These are phyloP conservation scores for Acomys russatus DNA, from an alignment of 2,797 vertebrate species.

Conservation along the genomic window DNA sequence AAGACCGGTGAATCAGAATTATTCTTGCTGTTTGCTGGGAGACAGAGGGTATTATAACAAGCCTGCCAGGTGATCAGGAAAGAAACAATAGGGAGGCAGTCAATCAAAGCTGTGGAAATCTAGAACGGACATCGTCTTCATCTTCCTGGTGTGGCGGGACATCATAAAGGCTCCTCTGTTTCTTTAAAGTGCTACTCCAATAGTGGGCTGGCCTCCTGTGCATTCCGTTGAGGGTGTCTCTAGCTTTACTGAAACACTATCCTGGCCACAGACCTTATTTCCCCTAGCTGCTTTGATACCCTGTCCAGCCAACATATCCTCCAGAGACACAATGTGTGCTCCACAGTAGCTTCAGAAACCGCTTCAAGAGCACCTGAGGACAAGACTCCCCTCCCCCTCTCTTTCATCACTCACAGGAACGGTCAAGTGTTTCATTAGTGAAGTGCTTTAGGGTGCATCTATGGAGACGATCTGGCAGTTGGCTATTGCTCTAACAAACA, in stretches of 20 bases:
- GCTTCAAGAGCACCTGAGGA: conserved; percentile 87
- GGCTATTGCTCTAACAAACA: conserved; percentile 74
- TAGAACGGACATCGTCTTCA: conserved; percentile 43
- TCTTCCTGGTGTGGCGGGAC: not conserved
- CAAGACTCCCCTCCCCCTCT: conserved; percentile 78
- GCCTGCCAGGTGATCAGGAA: not conserved
- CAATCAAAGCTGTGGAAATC: conserved; percentile 74
- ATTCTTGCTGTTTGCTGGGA: not conserved
- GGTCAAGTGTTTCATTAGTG: conserved; percentile 86
- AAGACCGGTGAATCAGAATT: conserved; percentile 33
- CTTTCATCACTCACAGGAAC: conserved; percentile 69
- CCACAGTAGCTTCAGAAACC: conserved; percentile 74
- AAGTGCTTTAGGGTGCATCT: conserved; percentile 85
- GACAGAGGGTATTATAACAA: not conserved
- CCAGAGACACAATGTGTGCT: conserved; percentile 52
- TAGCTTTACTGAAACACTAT: conserved; percentile 80
- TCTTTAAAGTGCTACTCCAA: conserved; percentile 70
- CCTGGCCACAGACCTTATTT: conserved; percentile 59
- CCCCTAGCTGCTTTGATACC: conserved; percentile 74
- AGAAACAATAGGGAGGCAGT: conserved; percentile 40
- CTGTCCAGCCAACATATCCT: conserved; percentile 72
- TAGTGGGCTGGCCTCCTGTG: conserved; percentile 64
- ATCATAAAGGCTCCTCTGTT: conserved; percentile 71
- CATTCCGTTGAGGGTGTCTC: not conserved
- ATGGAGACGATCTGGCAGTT: conserved; percentile 83